Evolutionary conservation across 2,113 vertebrate species (phyloP), one percentile per base, ranked within the genome.

Genomic region (Solenodon paradoxus): DNA sequence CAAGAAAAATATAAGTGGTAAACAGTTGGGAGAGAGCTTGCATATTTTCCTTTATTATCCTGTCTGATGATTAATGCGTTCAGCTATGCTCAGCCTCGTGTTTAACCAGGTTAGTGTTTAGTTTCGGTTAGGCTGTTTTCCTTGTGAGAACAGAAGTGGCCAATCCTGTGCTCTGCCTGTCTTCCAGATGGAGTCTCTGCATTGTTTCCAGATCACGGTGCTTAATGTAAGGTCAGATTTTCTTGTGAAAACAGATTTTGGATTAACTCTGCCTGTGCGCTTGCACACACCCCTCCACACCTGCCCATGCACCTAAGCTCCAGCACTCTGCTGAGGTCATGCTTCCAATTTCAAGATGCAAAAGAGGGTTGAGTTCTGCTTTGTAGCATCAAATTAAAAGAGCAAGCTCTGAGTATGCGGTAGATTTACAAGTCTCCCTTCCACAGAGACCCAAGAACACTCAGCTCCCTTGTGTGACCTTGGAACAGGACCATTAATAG

Each of bases 1-100:
- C 97, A 97, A 97, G 97, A 94, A 97, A 97, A 97, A 97, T 90
- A 97, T 0, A 75, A 88, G 78, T 45, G 88, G 96, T 97, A 96
- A 97, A 97, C 96, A 96, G 57, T 86, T 28, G 92, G 90, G 92
- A 95, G 96, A 84, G 90, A 68, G 88, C 92, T 35, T 47, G 93
- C 97, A 96, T 94, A 95, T 83, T 97, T 94, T 40, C 77, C 95
- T 95, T 92, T 96, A 87, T 96, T 71, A 51, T 64, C 92, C 96
- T 96, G 96, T 90, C 90, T 96, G 95, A 77, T 96, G 97, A 97
- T 94, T 95, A 95, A 92, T 95, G 95, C 85, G 13, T 10, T 93
- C 85, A 85, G 97, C 95, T 94, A 71, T 97, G 97, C 53, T 96
- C 90, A 83, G 90, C 96, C 95, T 97, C 94, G 95, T 68, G 79